Evolutionary conservation across 2,888 invertebrate species (phyloP).

Genomic region (Oligia fasciuncula): DNA sequence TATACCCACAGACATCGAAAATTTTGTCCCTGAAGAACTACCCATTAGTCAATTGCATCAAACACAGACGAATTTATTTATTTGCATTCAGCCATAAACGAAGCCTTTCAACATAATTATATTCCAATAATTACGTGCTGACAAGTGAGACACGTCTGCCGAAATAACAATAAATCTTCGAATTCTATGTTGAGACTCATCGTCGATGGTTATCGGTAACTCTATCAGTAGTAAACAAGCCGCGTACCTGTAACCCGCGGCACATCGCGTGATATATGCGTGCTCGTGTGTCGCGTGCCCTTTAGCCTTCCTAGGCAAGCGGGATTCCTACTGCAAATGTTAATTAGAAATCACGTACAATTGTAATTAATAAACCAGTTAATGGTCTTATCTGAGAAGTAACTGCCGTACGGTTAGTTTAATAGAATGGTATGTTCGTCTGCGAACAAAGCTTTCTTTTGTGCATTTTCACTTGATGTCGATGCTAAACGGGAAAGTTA

Average conservation of each 20-base stretch:
- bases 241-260: slow-evolving; percentile 20
- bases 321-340: slow-evolving; percentile 35
- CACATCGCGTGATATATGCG: slow-evolving; percentile 7
- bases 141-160: neutral
- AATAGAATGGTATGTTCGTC: neutral
- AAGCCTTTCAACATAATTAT: neutral
- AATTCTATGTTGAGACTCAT: slow-evolving; percentile 23
- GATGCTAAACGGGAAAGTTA: too few relatives aligned
- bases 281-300: slow-evolving; percentile 46
- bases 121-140: slow-evolving; percentile 12
- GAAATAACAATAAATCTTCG: slow-evolving; percentile 20
- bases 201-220: slow-evolving; percentile 54
- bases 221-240: slow-evolving; percentile 51
- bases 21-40: too few relatives aligned
- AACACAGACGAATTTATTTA: neutral
- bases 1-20: too few relatives aligned
- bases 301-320: slow-evolving; percentile 22
- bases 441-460: neutral
- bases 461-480: neutral
- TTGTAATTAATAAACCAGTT: slow-evolving; percentile 52
- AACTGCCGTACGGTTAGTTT: neutral
- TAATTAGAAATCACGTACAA: slow-evolving; percentile 47
- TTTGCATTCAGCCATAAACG: neutral
- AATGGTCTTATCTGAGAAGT: slow-evolving; percentile 1
- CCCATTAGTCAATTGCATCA: neutral